Evolutionary conservation across 2,888 invertebrate species (phyloP), one percentile per base, ranked within the genome.

Genomic region (Lymantria monacha): DNA sequence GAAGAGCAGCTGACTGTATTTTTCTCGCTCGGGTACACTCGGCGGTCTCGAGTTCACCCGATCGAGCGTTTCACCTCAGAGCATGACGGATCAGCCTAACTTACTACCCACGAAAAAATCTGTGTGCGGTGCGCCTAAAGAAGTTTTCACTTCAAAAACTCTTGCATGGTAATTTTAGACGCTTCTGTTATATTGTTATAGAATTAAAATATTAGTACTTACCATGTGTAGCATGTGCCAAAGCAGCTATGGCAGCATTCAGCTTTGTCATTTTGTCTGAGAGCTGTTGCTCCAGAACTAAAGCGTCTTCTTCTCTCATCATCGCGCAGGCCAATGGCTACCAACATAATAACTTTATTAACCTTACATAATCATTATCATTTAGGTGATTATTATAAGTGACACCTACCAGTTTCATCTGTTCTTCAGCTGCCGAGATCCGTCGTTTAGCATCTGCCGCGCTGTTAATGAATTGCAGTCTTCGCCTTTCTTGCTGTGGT

Each of bases 161-260:
- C n/a, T n/a, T n/a, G n/a, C n/a, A n/a, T n/a, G n/a, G n/a, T n/a
- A n/a, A n/a, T n/a, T n/a, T n/a, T n/a, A n/a, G n/a, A n/a, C n/a
- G n/a, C n/a, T n/a, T n/a, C n/a, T n/a, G n/a, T n/a, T n/a, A n/a
- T n/a, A 22, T 22, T 22, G 5, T 22, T 22, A 22, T 22, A 22
- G 22, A 22, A 22, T 22, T 22, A 22, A 22, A 22, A 22, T 22
- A 5, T 22, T 5, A 3, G 22, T 22, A 22, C 22, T 22, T 22
- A 22, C 22, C 22, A 22, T 22, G 22, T 2, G 22, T 59, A 9
- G 75, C 73, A 0, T 61, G 42, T 0, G 71, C 53, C 0, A 76
- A 60, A 0, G 63, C 59, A 0, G 74, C 76, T 3, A 76, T 50
- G 11, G 70, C 70, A 0, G 72, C 70, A 49, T 69, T 69, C 12